A percentile compares a stretch with the other conserved stretches of the same genome.
Evolutionary conservation across 2,888 invertebrate species (phyloP).

Genomic region (Stenurella melanura): DNA sequence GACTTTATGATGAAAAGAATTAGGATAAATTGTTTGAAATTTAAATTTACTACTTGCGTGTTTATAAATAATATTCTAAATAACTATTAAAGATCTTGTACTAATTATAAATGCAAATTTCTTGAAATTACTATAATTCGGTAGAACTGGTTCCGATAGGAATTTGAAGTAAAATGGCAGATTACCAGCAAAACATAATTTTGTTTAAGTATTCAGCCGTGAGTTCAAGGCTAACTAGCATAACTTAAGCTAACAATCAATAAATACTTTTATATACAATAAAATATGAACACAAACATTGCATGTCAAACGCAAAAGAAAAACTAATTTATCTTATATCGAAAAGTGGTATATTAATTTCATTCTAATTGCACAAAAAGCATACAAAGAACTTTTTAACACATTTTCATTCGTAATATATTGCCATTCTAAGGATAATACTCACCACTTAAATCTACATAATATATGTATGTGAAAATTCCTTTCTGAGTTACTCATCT

Average conservation of each 20-base stretch:
- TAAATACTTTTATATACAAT: neutral
- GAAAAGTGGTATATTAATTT: slow-evolving; percentile 12
- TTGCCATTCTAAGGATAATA: no score
- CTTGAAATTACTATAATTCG: slow-evolving; percentile 26
- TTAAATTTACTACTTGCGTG: neutral
- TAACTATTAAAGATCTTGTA: neutral
- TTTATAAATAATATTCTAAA: neutral
- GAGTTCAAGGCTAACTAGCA: slow-evolving; percentile 34
- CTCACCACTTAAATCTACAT: no score
- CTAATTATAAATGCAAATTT: slow-evolving; percentile 28
- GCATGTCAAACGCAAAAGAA: slow-evolving; percentile 27
- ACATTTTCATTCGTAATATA: no score
- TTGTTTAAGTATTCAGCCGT: slow-evolving; percentile 12
- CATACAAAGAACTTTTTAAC: neutral
- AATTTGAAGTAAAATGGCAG: slow-evolving; percentile 20
- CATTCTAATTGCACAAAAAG: neutral
- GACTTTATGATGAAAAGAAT: neutral
- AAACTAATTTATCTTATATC: neutral
- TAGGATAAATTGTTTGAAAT: neutral
- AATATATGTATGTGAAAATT: no score
- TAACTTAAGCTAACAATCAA: slow-evolving; percentile 24
- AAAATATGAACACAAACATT: slow-evolving; percentile 26
- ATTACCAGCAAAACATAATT: slow-evolving; percentile 23
- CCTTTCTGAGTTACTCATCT: no score
- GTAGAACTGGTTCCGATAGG: slow-evolving; percentile 9